Evolutionary conservation across 2,797 vertebrate species (phyloP).

Genomic region (Denticeps clupeoides): DNA sequence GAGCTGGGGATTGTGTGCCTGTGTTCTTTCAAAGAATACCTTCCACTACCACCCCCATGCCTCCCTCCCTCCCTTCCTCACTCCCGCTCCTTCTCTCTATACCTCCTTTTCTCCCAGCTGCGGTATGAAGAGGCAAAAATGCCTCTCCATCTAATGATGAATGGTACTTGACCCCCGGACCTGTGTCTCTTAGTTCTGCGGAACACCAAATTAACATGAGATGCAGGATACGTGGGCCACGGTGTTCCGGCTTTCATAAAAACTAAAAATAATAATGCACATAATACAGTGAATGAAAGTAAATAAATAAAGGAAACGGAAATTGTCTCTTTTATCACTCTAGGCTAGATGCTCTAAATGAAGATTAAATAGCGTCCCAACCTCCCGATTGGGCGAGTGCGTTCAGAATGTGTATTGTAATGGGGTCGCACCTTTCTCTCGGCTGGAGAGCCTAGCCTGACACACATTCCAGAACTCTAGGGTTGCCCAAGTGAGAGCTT

Average conservation of each 20-base stretch:
- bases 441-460: conserved; percentile 22
- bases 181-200: conserved; percentile 67
- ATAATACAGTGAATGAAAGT: conserved; percentile 36
- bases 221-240: conserved; percentile 40
- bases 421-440: conserved; percentile 27
- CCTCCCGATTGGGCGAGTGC: conserved; percentile 33
- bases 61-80: background rate
- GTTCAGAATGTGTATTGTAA: conserved; percentile 43
- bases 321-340: conserved; percentile 36
- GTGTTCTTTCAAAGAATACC: conserved; percentile 82
- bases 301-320: background rate
- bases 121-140: conserved; percentile 79
- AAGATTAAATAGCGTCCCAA: conserved; percentile 63
- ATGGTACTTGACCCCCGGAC: conserved; percentile 88
- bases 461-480: conserved; percentile 63
- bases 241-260: conserved; percentile 32
- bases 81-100: conserved; percentile 22
- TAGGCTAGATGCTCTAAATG: conserved; percentile 52
- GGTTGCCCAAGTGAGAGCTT: conserved; percentile 64
- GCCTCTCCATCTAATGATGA: conserved; percentile 94
- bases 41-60: conserved; percentile 45
- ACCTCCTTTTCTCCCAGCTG: conserved; percentile 55
- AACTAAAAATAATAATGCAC: conserved; percentile 9
- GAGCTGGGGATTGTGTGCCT: conserved; percentile 70
- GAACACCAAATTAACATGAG: conserved; percentile 77